Percentiles rank a stretch among this genome's conserved stretches.
phyloP scores from a whole-genome alignment of 2,113 vertebrate genomes.

The Sinosuthora webbiana region DNA sequence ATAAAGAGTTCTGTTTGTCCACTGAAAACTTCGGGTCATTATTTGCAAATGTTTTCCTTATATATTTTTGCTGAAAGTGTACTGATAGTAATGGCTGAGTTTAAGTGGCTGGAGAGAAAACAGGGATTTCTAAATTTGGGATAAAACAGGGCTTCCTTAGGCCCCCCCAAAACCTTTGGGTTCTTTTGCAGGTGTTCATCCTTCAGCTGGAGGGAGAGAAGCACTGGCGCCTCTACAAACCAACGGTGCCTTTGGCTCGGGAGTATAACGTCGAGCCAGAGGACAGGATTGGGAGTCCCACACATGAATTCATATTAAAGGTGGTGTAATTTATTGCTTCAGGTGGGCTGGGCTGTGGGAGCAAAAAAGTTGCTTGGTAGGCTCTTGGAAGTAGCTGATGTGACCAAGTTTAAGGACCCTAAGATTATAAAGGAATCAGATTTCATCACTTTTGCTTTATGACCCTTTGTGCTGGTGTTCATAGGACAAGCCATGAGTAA shows the following conservation, averaged over 20 bases:
- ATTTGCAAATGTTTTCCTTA: background rate
- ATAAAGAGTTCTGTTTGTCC: background rate
- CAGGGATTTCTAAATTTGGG: background rate
- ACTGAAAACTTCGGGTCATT: background rate
- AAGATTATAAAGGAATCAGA: background rate
- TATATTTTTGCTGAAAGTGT: background rate
- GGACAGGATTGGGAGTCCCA: conserved; percentile 80
- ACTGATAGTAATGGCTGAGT: background rate
- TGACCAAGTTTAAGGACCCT: background rate
- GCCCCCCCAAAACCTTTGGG: background rate
- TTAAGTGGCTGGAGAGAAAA: background rate
- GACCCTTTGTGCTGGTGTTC: background rate
- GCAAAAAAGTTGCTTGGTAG: background rate
- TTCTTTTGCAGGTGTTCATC: conserved; percentile 82
- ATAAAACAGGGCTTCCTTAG: background rate
- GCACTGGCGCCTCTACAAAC: conserved; percentile 86
- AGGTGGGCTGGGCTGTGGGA: background rate
- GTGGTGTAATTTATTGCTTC: conserved; percentile 38
- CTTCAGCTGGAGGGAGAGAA: conserved; percentile 92
- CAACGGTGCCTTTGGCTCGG: conserved; percentile 81
- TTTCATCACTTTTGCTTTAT: background rate
- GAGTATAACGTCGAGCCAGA: conserved; percentile 83
- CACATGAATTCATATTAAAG: conserved; percentile 85
- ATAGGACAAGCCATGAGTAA: background rate
- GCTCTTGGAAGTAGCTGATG: background rate